These are phyloP conservation scores for Charanyca ferruginea DNA, from an alignment of 2,888 invertebrate genomes.

Conservation along the genomic window DNA sequence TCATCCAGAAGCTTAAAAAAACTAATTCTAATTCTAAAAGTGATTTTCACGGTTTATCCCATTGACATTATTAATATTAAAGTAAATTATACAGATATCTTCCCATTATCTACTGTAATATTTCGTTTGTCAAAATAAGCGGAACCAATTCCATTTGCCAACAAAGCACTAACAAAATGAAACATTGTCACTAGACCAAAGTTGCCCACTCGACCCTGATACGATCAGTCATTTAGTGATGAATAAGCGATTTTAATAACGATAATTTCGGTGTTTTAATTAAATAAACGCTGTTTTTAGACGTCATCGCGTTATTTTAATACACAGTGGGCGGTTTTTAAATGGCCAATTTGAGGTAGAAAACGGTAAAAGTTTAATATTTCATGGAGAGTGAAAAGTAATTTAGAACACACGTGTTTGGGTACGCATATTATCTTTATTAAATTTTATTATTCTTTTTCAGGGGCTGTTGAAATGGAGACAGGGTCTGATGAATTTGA, in stretches of 20 bases:
- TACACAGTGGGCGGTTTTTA: slow-evolving; percentile 40
- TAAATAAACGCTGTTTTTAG: slow-evolving; percentile 62
- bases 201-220: slow-evolving; percentile 51
- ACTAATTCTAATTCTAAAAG: not conserved
- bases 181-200: slow-evolving; percentile 40
- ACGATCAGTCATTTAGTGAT: slow-evolving; percentile 64
- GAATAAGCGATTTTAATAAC: slow-evolving; percentile 59
- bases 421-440: not conserved
- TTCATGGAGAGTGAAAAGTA: slow-evolving; percentile 18
- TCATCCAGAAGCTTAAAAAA: too few relatives aligned
- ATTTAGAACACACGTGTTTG: slow-evolving; percentile 19
- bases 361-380: slow-evolving; percentile 22
- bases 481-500: not conserved
- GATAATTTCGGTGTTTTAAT: slow-evolving; percentile 61
- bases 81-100: not conserved
- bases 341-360: slow-evolving; percentile 39
- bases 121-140: slow-evolving; percentile 18
- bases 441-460: slow-evolving; percentile 2
- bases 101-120: not conserved
- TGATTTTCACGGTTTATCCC: not conserved
- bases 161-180: slow-evolving; percentile 52
- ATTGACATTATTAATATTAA: not conserved
- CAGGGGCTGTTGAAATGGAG: not conserved
- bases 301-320: slow-evolving; percentile 44
- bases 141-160: slow-evolving; percentile 20